Percentiles rank a stretch among this genome's conserved stretches.
Evolutionary conservation across 2,113 vertebrate genomes (phyloP).

Genomic region (Scalopus aquaticus): DNA sequence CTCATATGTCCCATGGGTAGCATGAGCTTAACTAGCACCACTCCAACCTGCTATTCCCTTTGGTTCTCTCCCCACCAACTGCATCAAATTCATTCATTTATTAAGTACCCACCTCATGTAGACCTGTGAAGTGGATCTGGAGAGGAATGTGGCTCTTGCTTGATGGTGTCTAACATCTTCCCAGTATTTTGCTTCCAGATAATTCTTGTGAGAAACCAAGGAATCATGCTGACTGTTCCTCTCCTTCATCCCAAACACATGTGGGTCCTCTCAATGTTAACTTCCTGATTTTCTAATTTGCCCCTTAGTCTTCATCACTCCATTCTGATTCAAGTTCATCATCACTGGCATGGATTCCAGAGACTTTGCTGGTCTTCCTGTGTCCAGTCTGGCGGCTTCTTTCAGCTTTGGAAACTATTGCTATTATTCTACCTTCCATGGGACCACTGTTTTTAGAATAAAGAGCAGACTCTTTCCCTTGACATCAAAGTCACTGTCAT

Average conservation of each 20-base stretch:
- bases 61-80: too few relatives aligned
- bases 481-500: too few relatives aligned
- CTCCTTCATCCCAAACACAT: not conserved
- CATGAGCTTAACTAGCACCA: not conserved
- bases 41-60: not conserved
- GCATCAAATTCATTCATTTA: not conserved
- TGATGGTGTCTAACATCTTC: not conserved
- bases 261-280: rapidly evolving
- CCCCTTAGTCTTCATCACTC: not conserved
- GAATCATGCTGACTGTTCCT: not conserved
- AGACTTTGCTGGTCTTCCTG: not conserved
- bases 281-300: not conserved
- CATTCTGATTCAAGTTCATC: not conserved
- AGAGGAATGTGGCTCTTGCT: not conserved
- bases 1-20: rapidly evolving
- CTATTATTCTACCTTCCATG: not conserved
- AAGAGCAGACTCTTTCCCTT: not conserved
- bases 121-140: not conserved
- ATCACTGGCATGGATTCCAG: not conserved
- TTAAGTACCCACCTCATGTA: not conserved
- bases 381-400: not conserved
- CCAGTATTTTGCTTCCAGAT: not conserved
- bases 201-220: not conserved
- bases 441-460: not conserved
- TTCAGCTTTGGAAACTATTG: not conserved